Percentiles rank a stretch among this genome's conserved stretches.
Evolutionary conservation across 2,888 invertebrate species (phyloP).

Genomic region (Endomychus coccineus): DNA sequence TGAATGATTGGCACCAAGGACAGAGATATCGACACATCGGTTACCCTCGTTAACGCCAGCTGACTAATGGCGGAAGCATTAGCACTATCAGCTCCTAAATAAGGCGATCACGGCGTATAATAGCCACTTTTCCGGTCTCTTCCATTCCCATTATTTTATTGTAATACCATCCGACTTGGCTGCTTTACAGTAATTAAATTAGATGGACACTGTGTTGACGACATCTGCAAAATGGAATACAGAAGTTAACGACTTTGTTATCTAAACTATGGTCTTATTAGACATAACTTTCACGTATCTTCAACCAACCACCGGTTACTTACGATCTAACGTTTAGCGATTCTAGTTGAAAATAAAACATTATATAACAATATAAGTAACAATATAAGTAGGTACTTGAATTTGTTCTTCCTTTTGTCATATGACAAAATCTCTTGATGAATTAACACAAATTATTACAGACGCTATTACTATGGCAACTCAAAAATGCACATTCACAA

Average conservation of each 20-base stretch:
- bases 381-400: too few relatives aligned
- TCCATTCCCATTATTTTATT: constrained; percentile 34
- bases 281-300: constrained; percentile 12
- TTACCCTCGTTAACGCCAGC: constrained; percentile 44
- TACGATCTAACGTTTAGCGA: too few relatives aligned
- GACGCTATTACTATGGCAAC: too few relatives aligned
- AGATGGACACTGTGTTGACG: constrained; percentile 30
- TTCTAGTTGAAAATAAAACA: too few relatives aligned
- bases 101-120: constrained; percentile 41
- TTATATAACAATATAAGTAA: too few relatives aligned
- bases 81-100: constrained; percentile 42
- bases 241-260: constrained; percentile 23
- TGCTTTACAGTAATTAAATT: constrained; percentile 35
- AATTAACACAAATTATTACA: too few relatives aligned
- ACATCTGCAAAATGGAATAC: constrained; percentile 34
- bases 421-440: too few relatives aligned
- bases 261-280: constrained; percentile 15
- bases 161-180: constrained; percentile 26
- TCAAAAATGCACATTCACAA: too few relatives aligned
- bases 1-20: constrained; percentile 24
- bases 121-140: constrained; percentile 39
- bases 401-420: too few relatives aligned
- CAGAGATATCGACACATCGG: constrained; percentile 31
- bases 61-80: constrained; percentile 46
- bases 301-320: too few relatives aligned